Base-by-base conservation (phyloP, 2,113 vertebrate genomes). In the Cynocephalus volans region DNA sequence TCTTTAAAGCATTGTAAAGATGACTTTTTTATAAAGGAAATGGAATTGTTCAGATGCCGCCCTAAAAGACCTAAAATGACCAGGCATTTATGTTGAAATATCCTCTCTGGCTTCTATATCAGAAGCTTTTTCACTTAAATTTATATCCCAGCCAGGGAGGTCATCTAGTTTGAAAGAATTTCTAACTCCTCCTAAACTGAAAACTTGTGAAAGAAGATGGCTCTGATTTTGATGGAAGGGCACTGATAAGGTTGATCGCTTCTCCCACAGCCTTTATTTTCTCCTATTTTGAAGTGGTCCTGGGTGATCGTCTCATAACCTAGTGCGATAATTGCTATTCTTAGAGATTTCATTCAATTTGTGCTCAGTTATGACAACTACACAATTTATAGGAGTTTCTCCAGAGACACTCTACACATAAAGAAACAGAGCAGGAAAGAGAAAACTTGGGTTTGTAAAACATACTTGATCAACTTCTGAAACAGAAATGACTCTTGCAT, bases 371-470 rank as follows among this genome's bases (percentile, higher is more conserved):
- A n/a, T 23, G 77, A 18, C 50, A 67, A 83, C 84, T 58, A 52
- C 3, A 17, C 36, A 76, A 54, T 48, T 50, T 70, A 36, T 14
- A 54, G 24, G 80, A 48, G 36, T 85, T 85, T 79, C 64, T 65
- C 48, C 72, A 73, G 79, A 86, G 73, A 60, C 11, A 41, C 60
- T 82, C 26, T 70, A 84, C 77, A 84, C 45, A 56, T 10, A 52
- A 89, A 89, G 36, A 62, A 76, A 76, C 4, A 58, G 41, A 84
- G 6, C 24, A 56, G 62, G 70, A 77, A n/a, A 79, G n/a, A 84
- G 62, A 93, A 89, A 76, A 36, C 31, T 26, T 70, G 52, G 41
- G 23, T 62, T 93, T 93, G 45, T 79, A 84, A 93, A 64, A 77
- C 45, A 28, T 33, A 33, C 45, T 10, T 26, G 12, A 58, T 41